Evolutionary conservation across 2,888 invertebrate genomes (phyloP), one percentile per base, ranked within the genome.

Genomic region (Pyrocoelia pectoralis): DNA sequence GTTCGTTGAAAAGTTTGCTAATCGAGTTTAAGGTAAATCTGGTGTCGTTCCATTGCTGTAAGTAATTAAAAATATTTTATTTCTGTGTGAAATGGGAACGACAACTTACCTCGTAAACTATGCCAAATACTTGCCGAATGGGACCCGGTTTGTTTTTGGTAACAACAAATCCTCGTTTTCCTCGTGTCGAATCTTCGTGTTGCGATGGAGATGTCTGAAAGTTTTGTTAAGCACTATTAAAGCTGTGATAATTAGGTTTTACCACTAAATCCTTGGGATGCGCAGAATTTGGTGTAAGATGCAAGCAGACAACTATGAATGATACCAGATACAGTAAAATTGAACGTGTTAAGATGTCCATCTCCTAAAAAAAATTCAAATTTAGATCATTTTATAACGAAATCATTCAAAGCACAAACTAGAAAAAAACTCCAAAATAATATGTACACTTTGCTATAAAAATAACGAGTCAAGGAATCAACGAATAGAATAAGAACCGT

Each of bases 31-130:
- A 72, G 0, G 85, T 84, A 50, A 82, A 80, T 65, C 74, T 79
- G 0, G 85, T 85, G 55, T 85, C 85, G 67, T 79, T 80, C 72
- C 82, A 80, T 73, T 84, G 82, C 85, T 85, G 67, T 62, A 80
- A 58, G 17, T 17, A n/a, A n/a, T 50, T 41, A 14, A 54, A n/a
- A n/a, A n/a, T n/a, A 6, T 12, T 14, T 17, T 19, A 13, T 33
- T 49, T 24, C 46, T n/a, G 24, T 5, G 43, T 76, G 74, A 4
- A 73, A 76, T 56, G 78, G 78, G 29, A 38, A 33, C 13, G 41
- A 18, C n/a, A 41, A 67, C 61, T 71, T 68, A 81, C 81, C 70
- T 81, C 79, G 56, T 77, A 81, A 14, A 77, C 70, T 1, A 79
- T 68, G 1, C 76, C 78, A 10, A 81, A 68, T 0, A 80, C 79